A percentile compares a stretch with the other conserved stretches of the same genome.
Evolutionary conservation across 2,797 vertebrate species (phyloP).

Genomic region (Amblyopsis hoosieri): DNA sequence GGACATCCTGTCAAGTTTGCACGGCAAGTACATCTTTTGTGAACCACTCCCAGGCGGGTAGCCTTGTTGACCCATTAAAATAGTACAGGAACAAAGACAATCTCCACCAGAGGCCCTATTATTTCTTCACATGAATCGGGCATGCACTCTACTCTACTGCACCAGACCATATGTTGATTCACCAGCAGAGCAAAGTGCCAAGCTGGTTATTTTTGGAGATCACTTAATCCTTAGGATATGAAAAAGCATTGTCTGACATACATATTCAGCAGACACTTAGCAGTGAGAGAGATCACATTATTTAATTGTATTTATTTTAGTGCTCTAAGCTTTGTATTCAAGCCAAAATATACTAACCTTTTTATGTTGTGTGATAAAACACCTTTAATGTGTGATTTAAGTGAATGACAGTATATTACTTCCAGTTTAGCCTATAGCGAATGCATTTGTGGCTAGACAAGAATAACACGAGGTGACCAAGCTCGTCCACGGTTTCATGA

Average conservation of each 20-base stretch:
- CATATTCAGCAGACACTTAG: slow-evolving; percentile 29
- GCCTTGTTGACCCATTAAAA: slow-evolving; percentile 11
- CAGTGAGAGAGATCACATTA: too few species aligned
- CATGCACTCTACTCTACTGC: background rate
- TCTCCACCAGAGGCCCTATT: slow-evolving; percentile 21
- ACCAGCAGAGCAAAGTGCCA: slow-evolving; percentile 14
- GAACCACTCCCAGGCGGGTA: background rate
- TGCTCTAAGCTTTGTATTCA: background rate
- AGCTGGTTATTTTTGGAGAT: slow-evolving; percentile 25
- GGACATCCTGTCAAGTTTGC: too few species aligned
- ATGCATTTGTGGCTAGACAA: too few species aligned
- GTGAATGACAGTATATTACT: too few species aligned
- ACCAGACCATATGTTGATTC: slow-evolving; percentile 22
- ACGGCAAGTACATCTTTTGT: too few species aligned
- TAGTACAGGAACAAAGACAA: background rate
- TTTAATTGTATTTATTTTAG: too few species aligned
- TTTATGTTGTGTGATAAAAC: background rate
- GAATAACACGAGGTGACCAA: too few species aligned
- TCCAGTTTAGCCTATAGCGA: too few species aligned
- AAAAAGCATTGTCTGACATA: slow-evolving; percentile 17
- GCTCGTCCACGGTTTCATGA: too few species aligned
- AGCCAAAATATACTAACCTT: slow-evolving; percentile 17
- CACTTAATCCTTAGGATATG: slow-evolving; percentile 27
- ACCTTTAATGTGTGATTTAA: too few species aligned
- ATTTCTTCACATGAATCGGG: slow-evolving; percentile 15